Percentiles rank a stretch among this genome's conserved stretches.
phyloP scores from a whole-genome alignment of 2,888 invertebrate species.

The Sminthurides aquaticus region DNA sequence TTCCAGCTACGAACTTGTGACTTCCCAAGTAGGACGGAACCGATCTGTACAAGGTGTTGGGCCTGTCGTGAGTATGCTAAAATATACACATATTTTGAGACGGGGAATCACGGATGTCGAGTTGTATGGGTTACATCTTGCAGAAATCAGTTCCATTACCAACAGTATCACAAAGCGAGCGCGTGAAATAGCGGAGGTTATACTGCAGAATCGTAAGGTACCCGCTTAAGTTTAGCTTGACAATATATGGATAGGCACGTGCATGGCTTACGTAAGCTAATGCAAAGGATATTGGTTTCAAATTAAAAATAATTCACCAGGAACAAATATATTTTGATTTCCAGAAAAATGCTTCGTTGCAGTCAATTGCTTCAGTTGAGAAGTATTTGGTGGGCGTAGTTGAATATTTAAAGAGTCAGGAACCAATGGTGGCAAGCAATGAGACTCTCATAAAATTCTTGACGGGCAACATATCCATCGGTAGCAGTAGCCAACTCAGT shows the following conservation, averaged over 20 bases:
- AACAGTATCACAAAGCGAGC: slow-evolving; percentile 30
- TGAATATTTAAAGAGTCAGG: not conserved
- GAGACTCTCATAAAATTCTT: not conserved
- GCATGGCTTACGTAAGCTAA: too few species aligned
- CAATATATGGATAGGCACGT: too few species aligned
- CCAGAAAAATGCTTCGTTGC: too few species aligned
- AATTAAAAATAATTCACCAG: too few species aligned
- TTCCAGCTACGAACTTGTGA: slow-evolving; percentile 13
- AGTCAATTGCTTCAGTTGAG: too few species aligned
- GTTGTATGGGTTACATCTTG: slow-evolving; percentile 61
- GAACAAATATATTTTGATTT: too few species aligned
- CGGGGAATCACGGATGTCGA: slow-evolving; percentile 56
- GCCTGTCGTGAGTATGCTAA: slow-evolving; percentile 45
- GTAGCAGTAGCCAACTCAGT: too few species aligned
- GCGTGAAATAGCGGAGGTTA: slow-evolving; percentile 8
- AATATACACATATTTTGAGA: slow-evolving; percentile 59
- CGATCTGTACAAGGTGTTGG: not conserved
- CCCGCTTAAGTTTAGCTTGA: too few species aligned
- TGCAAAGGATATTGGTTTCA: too few species aligned
- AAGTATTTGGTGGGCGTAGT: slow-evolving; percentile 4
- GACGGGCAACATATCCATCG: too few species aligned
- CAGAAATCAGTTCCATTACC: slow-evolving; percentile 57
- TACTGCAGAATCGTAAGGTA: too few species aligned
- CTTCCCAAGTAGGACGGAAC: not conserved
- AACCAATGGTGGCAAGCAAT: not conserved